phyloP scores from a whole-genome alignment of 2,113 vertebrate genomes.

The Platysteira castanea region DNA sequence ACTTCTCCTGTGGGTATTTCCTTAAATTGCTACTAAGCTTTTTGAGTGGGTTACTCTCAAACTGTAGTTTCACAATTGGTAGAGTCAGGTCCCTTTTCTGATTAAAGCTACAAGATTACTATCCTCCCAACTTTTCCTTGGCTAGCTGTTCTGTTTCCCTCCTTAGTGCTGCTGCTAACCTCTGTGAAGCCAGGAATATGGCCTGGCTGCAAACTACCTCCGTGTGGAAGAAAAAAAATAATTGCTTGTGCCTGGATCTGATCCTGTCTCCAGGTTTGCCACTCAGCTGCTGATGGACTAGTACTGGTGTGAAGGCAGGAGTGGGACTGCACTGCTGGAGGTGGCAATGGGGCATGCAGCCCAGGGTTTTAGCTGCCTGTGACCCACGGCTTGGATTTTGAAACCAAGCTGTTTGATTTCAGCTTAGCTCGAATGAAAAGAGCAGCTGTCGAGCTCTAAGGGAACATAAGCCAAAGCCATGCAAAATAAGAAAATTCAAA shows the following conservation, averaged over 20 bases:
- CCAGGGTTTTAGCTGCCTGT: neutral
- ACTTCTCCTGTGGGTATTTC: neutral
- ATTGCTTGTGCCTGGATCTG: neutral
- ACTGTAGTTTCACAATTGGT: neutral
- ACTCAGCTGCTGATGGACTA: neutral
- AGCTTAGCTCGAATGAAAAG: neutral
- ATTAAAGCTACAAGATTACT: neutral
- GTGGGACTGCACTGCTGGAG: neutral
- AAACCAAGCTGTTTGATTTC: neutral
- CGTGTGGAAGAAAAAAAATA: neutral
- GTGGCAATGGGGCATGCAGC: neutral
- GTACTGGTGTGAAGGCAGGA: neutral
- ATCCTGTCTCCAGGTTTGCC: neutral
- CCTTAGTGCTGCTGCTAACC: neutral
- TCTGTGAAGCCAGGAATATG: neutral
- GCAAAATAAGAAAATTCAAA: constrained; percentile 1
- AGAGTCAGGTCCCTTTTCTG: neutral
- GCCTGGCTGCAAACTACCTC: neutral
- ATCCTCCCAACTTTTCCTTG: rapidly evolving
- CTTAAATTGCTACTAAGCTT: neutral
- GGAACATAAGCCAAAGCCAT: neutral
- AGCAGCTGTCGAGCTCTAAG: neutral
- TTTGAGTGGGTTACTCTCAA: neutral
- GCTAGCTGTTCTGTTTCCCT: neutral
- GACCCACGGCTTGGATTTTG: neutral